These are phyloP conservation scores for Bufo gargarizans DNA, from an alignment of 2,113 vertebrate species.

Conservation along the genomic window DNA sequence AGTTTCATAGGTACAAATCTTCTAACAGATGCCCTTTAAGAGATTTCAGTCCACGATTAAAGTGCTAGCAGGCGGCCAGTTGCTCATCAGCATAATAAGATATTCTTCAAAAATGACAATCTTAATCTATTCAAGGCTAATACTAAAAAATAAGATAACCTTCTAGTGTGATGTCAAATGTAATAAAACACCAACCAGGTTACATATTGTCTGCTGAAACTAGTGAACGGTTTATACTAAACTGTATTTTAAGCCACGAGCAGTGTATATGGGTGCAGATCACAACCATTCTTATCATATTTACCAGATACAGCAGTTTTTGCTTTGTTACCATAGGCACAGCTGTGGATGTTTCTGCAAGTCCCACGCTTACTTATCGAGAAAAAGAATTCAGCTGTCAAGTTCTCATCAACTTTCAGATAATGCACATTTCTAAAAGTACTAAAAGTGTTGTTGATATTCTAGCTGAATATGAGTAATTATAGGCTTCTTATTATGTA, in stretches of 20 bases:
- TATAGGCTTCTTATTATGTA: conserved; percentile 25
- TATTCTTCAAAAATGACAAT: neutral
- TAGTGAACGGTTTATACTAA: neutral
- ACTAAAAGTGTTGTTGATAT: conserved; percentile 47
- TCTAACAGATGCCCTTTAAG: too few species aligned
- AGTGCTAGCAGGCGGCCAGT: too few species aligned
- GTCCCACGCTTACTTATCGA: conserved; percentile 36
- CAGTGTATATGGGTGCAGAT: neutral
- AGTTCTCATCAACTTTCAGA: conserved; percentile 18
- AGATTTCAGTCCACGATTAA: too few species aligned
- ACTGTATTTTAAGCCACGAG: neutral
- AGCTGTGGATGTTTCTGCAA: conserved; percentile 39
- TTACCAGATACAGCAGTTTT: neutral
- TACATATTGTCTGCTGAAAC: neutral
- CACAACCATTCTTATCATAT: neutral
- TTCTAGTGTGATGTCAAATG: neutral
- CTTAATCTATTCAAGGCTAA: neutral
- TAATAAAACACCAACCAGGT: neutral
- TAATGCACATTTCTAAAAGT: conserved; percentile 40
- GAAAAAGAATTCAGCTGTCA: conserved; percentile 50
- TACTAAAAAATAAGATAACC: neutral
- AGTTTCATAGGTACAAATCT: too few species aligned
- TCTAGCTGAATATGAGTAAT: conserved; percentile 38
- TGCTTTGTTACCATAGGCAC: conserved; percentile 25
- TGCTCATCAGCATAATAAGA: neutral